Conservation (phyloP, 2,113 vertebrate genomes). For the Raphicerus campestris region DNA sequence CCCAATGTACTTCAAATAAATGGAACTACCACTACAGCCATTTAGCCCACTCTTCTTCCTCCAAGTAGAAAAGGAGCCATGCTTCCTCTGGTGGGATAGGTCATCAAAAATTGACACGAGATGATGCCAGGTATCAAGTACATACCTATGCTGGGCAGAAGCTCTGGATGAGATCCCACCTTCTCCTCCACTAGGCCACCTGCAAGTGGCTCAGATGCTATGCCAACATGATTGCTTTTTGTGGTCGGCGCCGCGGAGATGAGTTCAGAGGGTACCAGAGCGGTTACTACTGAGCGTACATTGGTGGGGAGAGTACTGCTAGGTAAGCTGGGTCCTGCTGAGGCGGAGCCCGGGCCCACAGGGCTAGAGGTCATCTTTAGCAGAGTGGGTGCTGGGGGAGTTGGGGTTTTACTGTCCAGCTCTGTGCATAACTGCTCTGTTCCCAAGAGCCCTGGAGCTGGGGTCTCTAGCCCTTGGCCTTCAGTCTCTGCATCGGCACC, state of each 20-base stretch:
- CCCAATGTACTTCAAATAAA: conserved; percentile 21
- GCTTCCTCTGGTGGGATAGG: conserved; percentile 45
- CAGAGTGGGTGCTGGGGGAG: conserved; percentile 64
- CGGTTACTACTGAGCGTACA: conserved; percentile 35
- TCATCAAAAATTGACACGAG: conserved; percentile 29
- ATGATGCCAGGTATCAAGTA: conserved; percentile 43
- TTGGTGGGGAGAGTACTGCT: conserved; percentile 66
- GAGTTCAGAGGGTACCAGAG: conserved; percentile 71
- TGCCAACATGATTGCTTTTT: conserved; percentile 65
- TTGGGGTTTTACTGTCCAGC: conserved; percentile 74
- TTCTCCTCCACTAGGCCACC: conserved; percentile 73
- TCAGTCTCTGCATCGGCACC: conserved; percentile 80
- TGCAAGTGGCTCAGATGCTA: conserved; percentile 63
- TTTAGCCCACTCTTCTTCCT: conserved; percentile 42
- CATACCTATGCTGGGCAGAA: conserved; percentile 80
- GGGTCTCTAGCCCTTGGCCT: conserved; percentile 73
- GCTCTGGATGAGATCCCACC: conserved; percentile 73
- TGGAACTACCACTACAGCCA: not conserved
- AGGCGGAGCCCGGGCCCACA: conserved; percentile 74
- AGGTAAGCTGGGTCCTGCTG: conserved; percentile 65
- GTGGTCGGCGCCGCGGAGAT: conserved; percentile 60
- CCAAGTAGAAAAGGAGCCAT: conserved; percentile 47
- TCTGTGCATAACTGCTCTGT: conserved; percentile 78
- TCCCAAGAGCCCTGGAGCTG: conserved; percentile 70
- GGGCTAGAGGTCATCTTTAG: conserved; percentile 77